Evolutionary conservation across 2,113 vertebrate species (phyloP).

Genomic region (Leptobrachium ailaonicum): DNA sequence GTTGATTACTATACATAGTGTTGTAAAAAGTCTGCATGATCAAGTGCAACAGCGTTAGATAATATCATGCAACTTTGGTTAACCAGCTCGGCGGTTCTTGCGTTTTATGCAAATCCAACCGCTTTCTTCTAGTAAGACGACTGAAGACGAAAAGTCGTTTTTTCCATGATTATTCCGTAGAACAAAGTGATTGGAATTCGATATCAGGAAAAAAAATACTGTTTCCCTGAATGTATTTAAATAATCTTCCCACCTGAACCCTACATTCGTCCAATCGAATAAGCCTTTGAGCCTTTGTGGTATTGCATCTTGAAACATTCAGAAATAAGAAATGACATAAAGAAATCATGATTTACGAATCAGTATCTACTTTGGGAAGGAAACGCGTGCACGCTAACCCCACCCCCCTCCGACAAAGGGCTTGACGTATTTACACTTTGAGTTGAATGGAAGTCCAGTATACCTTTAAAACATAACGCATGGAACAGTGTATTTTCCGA

Average conservation of each 20-base stretch:
- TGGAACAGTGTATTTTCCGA: background rate
- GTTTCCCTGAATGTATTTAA: too few relatives aligned
- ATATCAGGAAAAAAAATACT: too few relatives aligned
- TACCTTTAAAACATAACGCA: conserved; percentile 21
- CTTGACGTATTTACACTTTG: conserved; percentile 30
- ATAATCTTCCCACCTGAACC: too few relatives aligned
- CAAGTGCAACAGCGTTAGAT: too few relatives aligned
- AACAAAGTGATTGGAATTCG: background rate
- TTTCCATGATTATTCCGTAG: background rate
- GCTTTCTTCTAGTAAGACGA: too few relatives aligned
- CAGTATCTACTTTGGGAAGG: background rate
- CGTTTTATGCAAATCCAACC: too few relatives aligned
- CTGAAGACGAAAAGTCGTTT: too few relatives aligned
- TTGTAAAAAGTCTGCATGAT: too few relatives aligned
- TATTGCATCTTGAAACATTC: conserved; percentile 13
- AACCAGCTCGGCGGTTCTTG: too few relatives aligned
- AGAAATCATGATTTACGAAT: background rate
- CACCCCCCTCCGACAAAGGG: background rate
- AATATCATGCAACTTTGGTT: too few relatives aligned
- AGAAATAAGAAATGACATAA: conserved; percentile 4
- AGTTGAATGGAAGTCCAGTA: background rate
- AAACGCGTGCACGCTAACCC: conserved; percentile 21
- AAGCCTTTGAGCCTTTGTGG: conserved; percentile 21
- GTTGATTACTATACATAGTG: too few relatives aligned
- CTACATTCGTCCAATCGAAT: background rate